Evolutionary conservation across 2,888 invertebrate genomes (phyloP).

Genomic region (Lepidocyrtinus sp.): DNA sequence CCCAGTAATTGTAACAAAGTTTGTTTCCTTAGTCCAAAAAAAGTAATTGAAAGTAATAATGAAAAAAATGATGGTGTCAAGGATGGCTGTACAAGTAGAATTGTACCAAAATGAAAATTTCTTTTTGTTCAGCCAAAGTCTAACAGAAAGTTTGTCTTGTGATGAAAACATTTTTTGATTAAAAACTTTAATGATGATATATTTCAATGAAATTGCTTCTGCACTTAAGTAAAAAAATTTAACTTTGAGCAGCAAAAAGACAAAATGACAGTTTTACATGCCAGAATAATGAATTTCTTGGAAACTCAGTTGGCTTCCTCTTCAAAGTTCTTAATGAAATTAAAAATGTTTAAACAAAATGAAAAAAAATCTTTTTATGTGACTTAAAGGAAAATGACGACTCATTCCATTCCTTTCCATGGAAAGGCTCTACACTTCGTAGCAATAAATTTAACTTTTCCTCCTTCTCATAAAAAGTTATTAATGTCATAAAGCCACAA

Average conservation of each 20-base stretch:
- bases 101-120: slow-evolving; percentile 2
- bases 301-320: slow-evolving; percentile 31
- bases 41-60: slow-evolving; percentile 40
- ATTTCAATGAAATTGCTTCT: slow-evolving; percentile 58
- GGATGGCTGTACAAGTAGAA: neutral
- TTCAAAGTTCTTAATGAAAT: slow-evolving; percentile 46
- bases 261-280: neutral
- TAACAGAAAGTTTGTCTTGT: slow-evolving; percentile 31
- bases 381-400: slow-evolving; percentile 17
- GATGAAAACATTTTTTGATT: slow-evolving; percentile 60
- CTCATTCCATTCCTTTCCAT: slow-evolving; percentile 25
- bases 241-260: neutral
- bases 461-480: slow-evolving; percentile 44
- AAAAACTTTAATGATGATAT: slow-evolving; percentile 70
- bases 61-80: slow-evolving; percentile 21
- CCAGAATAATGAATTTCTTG: neutral
- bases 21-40: neutral
- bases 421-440: neutral
- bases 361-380: slow-evolving; percentile 14
- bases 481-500: slow-evolving; percentile 65
- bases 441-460: neutral
- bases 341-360: slow-evolving; percentile 51
- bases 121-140: slow-evolving; percentile 28
- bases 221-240: neutral
- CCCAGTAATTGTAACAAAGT: slow-evolving; percentile 26